phyloP scores from a whole-genome alignment of 1,140 invertebrate species.

The Brachionus sp. region DNA sequence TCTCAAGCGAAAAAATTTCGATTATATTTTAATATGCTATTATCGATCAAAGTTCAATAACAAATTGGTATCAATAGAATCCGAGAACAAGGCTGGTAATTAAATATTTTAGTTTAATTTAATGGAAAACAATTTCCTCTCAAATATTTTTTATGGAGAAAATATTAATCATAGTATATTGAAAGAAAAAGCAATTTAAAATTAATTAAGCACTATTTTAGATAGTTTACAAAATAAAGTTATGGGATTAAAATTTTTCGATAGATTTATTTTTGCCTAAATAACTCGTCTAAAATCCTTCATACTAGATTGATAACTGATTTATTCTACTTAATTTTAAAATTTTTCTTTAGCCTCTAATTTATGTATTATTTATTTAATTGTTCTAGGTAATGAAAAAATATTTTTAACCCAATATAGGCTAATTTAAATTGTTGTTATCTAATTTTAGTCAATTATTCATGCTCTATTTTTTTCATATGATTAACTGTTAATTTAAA shows the following conservation, averaged over 20 bases:
- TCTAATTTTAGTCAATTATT: background rate
- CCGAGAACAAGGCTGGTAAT: slow-evolving; percentile 13
- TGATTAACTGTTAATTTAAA: background rate
- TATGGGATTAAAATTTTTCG: background rate
- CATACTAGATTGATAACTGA: background rate
- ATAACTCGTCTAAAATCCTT: background rate
- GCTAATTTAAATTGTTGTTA: background rate
- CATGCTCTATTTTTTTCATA: background rate
- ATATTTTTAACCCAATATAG: too few relatives aligned
- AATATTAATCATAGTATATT: slow-evolving; percentile 5
- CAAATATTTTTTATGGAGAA: background rate
- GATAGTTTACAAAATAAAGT: background rate
- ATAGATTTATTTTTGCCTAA: background rate
- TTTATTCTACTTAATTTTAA: background rate
- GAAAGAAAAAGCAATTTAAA: background rate
- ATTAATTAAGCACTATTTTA: slow-evolving; percentile 1
- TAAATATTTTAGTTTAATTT: background rate
- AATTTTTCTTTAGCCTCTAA: background rate
- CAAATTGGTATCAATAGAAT: slow-evolving; percentile 1
- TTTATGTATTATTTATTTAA: background rate
- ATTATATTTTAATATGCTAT: slow-evolving; percentile 21
- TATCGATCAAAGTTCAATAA: slow-evolving; percentile 2
- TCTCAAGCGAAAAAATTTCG: background rate
- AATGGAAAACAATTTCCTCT: background rate
- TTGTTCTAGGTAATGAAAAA: too few relatives aligned